Base-by-base conservation (phyloP, 2,797 vertebrate species). In the Melanotaenia trifasciata region DNA sequence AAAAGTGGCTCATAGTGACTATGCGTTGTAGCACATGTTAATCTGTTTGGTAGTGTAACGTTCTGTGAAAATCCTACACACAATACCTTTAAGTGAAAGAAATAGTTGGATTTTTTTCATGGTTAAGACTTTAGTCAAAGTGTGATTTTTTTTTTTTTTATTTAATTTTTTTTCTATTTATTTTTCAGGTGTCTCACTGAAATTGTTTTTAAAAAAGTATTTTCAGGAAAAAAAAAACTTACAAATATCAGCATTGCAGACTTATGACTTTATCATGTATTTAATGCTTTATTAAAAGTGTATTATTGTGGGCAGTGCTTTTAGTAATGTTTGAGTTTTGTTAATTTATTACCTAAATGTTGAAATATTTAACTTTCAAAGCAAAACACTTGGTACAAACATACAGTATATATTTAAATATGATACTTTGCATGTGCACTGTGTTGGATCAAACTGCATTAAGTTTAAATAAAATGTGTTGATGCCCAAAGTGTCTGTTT, bases 361-460 rank as follows among this genome's bases (percentile, higher is more conserved):
- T 87, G 58, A 71, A 84, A 85, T 92, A 87, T 85, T 86, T 79
- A 83, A 84, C 88, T 92, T 94, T 91, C 80, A 87, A 90, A 90
- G 85, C 70, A 92, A 87, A 88, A 90, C 88, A 92, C 90, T 90
- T 93, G 78, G 74, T 91, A 92, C 88, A 88, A 90, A 84, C 85
- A 84, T 85, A 89, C 83, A 84, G 83, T 89, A 89, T 87, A 89
- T 87, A 91, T 91, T 93, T 92, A 87, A 89, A 92, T 88, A 92
- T 89, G 84, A 92, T 90, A 90, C 87, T 88, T 93, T 94, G 94
- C 94, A 95, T 95, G 93, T 94, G 89, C 92, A 92, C 89, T 94
- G 88, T 94, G 87, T 92, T 92, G 93, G 78, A 93, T 91, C 92
- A 88, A 92, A 90, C 81, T 93, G 83, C 90, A 92, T 92, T 92